Evolutionary conservation across 2,113 vertebrate genomes (phyloP).

Genomic region (Apistogramma diplotaenia): DNA sequence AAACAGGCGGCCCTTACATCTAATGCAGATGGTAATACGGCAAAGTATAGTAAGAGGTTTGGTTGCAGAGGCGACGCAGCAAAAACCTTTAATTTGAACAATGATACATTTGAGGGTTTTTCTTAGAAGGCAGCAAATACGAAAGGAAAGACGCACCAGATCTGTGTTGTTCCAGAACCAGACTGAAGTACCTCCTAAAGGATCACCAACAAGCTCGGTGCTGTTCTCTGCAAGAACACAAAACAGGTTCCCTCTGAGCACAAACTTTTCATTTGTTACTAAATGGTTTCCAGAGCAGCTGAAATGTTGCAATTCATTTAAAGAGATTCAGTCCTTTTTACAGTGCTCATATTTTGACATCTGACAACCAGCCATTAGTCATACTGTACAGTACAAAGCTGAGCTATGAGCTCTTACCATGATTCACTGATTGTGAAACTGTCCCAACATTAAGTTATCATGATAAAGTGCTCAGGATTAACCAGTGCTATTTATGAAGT

Average conservation of each 20-base stretch:
- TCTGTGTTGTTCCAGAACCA: constrained; percentile 76
- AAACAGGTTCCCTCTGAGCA: background rate
- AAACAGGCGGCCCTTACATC: background rate
- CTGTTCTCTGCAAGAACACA: constrained; percentile 80
- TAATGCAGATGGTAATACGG: background rate
- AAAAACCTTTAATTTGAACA: background rate
- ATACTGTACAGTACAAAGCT: background rate
- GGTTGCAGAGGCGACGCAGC: background rate
- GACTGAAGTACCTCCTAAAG: constrained; percentile 39
- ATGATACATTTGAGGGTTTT: background rate
- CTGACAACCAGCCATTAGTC: background rate
- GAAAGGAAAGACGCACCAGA: constrained; percentile 74
- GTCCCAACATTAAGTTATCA: background rate
- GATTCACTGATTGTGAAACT: accelerated
- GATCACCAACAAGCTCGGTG: constrained; percentile 70
- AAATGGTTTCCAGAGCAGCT: accelerated
- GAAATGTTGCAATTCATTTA: background rate
- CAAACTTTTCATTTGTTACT: background rate
- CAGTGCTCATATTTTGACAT: background rate
- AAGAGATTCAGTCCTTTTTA: background rate
- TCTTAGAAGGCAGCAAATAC: background rate
- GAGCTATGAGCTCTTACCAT: background rate
- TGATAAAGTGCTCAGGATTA: background rate
- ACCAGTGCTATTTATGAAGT: background rate
- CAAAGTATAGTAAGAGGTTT: background rate